Evolutionary conservation across 2,113 vertebrate species (phyloP), one percentile per base, ranked within the genome.

Genomic region (Carassius auratus): DNA sequence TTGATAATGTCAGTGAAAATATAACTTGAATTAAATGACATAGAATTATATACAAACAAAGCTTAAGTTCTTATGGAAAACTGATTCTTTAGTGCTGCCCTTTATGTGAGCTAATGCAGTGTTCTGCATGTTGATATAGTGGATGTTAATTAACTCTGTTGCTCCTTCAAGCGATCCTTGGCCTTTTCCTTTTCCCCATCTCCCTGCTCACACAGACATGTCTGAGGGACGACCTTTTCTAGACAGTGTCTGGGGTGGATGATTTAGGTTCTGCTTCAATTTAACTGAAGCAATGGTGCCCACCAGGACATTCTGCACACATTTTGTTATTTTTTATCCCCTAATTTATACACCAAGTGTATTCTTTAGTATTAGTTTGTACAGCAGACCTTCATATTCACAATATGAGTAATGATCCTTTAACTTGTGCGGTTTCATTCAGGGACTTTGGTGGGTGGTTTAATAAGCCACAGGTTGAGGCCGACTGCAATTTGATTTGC

Each of bases 81-180:
- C 14, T 1, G 8, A 5, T 79, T 21, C 5, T 80, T 23, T 26
- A 26, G 10, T 17, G 77, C 57, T 42, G 61, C 61, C 78, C 61
- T 81, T 81, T 50, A 81, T 64, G 3, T 5, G 14, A 81, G 61
- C 55, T 62, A 42, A 75, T 61, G 33, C 59, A 66, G 61, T 26
- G 38, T 48, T 48, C 17, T 26, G 42, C 38, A 66, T 66, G 42
- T 50, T 81, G 42, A 81, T 81, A 19, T 81, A 66, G n/a, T 2
- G 30, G 57, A 66, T 81, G 36, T 80, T 64, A 64, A 80, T 80
- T 42, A 80, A 80, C 38, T 76, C 26, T 55, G 26, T 55, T 76
- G 74, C 74, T 76, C 23, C n/a, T 76, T 52, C 48, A 30, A 80
- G 59, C 21, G 42, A 66, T 66, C n/a, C 38, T 66, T 81, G 78